Base-by-base conservation (phyloP, 64 coral and sea anemone genomes). In the Stylophora pistillata region DNA sequence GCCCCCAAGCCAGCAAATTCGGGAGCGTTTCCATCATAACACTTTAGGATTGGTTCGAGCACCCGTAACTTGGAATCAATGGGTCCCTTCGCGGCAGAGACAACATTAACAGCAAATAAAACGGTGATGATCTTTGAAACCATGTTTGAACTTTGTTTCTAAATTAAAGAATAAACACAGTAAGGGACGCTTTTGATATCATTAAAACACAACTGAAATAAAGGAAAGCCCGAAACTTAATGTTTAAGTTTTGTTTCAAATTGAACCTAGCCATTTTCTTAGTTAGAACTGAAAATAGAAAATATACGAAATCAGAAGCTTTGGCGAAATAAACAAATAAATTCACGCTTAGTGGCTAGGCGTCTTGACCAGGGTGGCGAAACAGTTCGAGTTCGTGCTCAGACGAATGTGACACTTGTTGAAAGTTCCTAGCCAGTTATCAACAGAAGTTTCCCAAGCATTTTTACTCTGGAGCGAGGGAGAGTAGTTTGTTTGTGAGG, bases 51-150 rank as follows among this genome's bases (percentile, higher is more conserved):
- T 76, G 74, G 74, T 76, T 76, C 74, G 74, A 76, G 73, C 31
- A 41, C 31, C 33, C 73, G 73, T 53, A 76, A 76, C 73, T 76
- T 76, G 73, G 74, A 76, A 76, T 76, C 74, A 76, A 76, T 76
- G 74, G 53, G 53, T 76, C 74, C 74, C 33, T 76, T 76, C 74
- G 74, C 74, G 16, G 34, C 74, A 76, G 74, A 76, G 37, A 76
- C 53, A 76, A 53, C 74, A 76, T 76, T 76, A 30, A 52, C 34
- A 76, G 74, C 74, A 76, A 53, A 27, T 52, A 76, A 20, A 76
- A 53, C 74, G 34, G 74, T 76, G 74, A 76, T 76, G 74, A 76
- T 76, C 74, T 53, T 76, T 76, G 74, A 76, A 53, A 76, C 1
- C 74, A 76, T 76, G 74, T 33, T 76, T 76, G 74, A 76, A 53